These are phyloP conservation scores for Lepidurus arcticus DNA, from an alignment of 1,140 invertebrate species.

Conservation along the genomic window DNA sequence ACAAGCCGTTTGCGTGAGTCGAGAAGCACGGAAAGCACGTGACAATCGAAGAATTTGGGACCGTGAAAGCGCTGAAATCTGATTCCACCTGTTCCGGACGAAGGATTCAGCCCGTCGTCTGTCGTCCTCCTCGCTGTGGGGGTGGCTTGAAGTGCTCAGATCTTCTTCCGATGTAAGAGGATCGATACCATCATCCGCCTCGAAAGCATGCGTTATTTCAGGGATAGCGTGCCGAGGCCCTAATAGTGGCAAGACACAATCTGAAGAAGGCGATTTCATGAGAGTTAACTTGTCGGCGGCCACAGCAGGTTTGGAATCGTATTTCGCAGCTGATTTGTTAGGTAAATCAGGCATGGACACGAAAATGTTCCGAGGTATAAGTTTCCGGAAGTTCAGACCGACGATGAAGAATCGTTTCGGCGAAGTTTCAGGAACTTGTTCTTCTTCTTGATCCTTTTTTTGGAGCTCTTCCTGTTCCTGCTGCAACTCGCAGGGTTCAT, in stretches of 20 bases:
- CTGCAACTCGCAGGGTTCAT: not conserved
- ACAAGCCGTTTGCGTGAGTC: not conserved
- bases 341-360: conserved; percentile 8
- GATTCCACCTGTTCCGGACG: not conserved
- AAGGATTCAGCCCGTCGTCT: conserved; percentile 5
- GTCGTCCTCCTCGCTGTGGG: not conserved
- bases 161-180: not conserved
- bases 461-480: not conserved
- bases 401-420: conserved; percentile 1
- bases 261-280: not conserved
- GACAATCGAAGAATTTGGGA: not conserved
- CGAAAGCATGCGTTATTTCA: conserved; percentile 29
- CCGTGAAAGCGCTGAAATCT: not conserved
- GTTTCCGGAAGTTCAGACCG: conserved; percentile 5
- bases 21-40: not conserved
- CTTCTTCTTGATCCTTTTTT: not conserved
- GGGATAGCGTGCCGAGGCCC: conserved; percentile 15
- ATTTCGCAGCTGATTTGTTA: not conserved
- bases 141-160: not conserved
- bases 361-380: conserved; percentile 10
- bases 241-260: conserved; percentile 6
- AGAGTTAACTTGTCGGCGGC: not conserved
- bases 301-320: not conserved
- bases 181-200: conserved; percentile 24
- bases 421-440: not conserved